Base-by-base conservation (phyloP, 1,140 invertebrate genomes). In the Scaptomyza graminum region DNA sequence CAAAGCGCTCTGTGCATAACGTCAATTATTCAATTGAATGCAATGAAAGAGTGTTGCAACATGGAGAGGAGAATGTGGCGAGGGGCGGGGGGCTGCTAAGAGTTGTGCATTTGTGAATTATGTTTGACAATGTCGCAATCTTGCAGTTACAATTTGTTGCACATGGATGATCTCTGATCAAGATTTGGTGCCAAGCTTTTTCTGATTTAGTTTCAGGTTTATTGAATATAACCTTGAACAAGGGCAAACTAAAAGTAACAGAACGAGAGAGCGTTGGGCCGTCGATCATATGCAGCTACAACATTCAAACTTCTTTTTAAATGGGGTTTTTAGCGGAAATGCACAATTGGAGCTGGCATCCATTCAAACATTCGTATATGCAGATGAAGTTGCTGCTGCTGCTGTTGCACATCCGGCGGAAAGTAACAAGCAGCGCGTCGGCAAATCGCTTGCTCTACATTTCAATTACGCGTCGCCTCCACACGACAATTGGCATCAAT, bases 21-120 rank as follows among this genome's bases (percentile, higher is more conserved):
- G 67, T 76, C 83, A 88, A 88, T 88, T 88, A 88, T 88, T 88
- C 83, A 88, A 88, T 88, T 88, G 83, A 88, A 67, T 25, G 43
- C 66, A 44, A 68, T 68, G 68, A 34, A 34, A 25, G 28, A n/a
- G 11, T 9, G 12, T 12, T 28, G 51, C 12, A 7, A 8, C 9
- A 22, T 3, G 4, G 13, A 3, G 9, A 4, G 0, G 9, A 5
- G n/a, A 15, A 1, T 9, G 11, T 13, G 34, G 5, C 0, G 49
- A 8, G 11, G 44, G 34, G 5, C 0, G 49, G 11, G 11, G 44
- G 18, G 37, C 0, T 9, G 6, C 16, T 54, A 25, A 18, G 15
- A 13, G 37, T 22, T 22, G 37, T 31, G 7, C 5, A 31, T 31
- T 1, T 41, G n/a, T 41, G 37, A 41, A 41, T 41, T 3, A 5